Evolutionary conservation across 2,888 invertebrate species (phyloP).

Genomic region (Andrena fulva): DNA sequence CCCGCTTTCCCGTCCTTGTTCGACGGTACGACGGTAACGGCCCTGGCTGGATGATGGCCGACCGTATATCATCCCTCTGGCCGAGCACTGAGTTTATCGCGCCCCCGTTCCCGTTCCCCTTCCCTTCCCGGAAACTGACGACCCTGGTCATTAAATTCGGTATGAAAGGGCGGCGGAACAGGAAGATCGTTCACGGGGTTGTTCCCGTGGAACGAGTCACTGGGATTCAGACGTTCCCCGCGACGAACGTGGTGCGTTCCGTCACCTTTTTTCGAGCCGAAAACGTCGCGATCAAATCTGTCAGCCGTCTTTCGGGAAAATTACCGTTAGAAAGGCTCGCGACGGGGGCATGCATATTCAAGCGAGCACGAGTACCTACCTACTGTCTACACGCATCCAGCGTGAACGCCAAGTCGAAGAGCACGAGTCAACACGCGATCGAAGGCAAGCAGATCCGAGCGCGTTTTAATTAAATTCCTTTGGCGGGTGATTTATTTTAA

Average conservation of each 20-base stretch:
- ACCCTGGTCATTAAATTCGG: slow-evolving; percentile 38
- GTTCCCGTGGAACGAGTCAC: background rate
- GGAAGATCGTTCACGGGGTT: background rate
- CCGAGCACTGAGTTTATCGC: slow-evolving; percentile 38
- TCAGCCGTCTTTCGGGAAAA: no score
- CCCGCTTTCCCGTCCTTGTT: no score
- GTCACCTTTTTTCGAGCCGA: slow-evolving; percentile 3
- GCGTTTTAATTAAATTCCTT: slow-evolving; percentile 68
- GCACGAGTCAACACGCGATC: background rate
- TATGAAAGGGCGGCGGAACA: slow-evolving; percentile 6
- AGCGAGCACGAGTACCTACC: background rate
- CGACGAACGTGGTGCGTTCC: slow-evolving; percentile 1
- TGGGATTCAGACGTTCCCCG: slow-evolving; percentile 5
- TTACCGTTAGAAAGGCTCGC: background rate
- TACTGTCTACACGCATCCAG: no score
- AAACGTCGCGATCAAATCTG: no score
- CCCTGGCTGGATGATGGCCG: slow-evolving; percentile 32
- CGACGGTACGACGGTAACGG: slow-evolving; percentile 25
- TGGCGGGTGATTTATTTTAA: slow-evolving; percentile 55
- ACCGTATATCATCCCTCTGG: slow-evolving; percentile 42
- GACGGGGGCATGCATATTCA: background rate
- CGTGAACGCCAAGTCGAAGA: slow-evolving; percentile 18
- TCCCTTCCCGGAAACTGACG: slow-evolving; percentile 19
- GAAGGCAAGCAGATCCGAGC: background rate
- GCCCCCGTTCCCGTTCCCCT: background rate